These are phyloP conservation scores for Charina bottae DNA, from an alignment of 2,113 vertebrate genomes.

Conservation along the genomic window DNA sequence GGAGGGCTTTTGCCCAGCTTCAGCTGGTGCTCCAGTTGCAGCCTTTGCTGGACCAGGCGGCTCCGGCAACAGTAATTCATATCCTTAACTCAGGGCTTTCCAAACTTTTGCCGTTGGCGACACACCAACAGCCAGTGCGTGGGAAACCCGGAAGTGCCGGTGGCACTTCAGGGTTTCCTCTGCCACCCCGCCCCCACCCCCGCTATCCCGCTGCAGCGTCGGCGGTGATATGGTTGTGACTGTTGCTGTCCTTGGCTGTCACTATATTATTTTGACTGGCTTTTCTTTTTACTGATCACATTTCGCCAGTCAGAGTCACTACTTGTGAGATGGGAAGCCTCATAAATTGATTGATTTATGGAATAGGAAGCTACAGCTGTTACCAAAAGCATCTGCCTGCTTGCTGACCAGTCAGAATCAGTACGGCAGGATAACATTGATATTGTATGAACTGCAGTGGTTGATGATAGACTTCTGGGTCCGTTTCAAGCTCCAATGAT, in stretches of 20 bases:
- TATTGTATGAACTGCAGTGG: neutral
- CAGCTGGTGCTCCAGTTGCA: neutral
- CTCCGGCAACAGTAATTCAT: neutral
- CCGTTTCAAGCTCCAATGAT: neutral
- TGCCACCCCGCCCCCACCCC: no score
- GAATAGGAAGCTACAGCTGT: neutral
- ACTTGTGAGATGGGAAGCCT: neutral
- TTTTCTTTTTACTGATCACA: neutral
- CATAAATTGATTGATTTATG: neutral
- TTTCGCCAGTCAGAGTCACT: neutral
- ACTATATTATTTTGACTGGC: neutral
- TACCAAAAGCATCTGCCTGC: neutral
- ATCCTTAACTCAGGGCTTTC: neutral
- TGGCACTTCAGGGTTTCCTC: no score
- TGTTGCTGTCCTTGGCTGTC: neutral
- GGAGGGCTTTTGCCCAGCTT: neutral
- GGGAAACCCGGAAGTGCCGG: no score
- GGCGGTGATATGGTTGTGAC: neutral
- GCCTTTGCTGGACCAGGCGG: neutral
- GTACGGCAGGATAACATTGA: neutral
- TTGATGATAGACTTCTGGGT: neutral
- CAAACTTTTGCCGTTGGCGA: no score
- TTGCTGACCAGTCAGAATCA: neutral
- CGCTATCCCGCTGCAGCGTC: no score
- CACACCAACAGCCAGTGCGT: no score